Conservation (phyloP, 2,113 vertebrate species). For the Micronycteris hirsuta region DNA sequence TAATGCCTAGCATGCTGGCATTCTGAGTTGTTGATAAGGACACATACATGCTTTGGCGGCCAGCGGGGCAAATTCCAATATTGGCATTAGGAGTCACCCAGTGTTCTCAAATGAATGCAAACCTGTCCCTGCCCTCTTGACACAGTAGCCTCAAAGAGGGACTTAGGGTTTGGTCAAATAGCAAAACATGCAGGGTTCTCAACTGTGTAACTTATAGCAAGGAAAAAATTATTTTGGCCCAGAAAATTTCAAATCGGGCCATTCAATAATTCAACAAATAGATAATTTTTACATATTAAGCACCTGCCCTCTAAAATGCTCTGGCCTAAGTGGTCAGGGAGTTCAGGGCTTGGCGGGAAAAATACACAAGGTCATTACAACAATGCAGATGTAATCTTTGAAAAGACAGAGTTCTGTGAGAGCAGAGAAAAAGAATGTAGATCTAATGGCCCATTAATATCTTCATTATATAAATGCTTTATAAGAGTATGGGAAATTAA, state of each 20-base stretch:
- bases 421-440: background rate
- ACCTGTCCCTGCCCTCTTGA: background rate
- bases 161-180: background rate
- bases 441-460: background rate
- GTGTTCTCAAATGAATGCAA: background rate
- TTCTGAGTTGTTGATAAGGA: background rate
- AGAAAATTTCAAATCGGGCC: background rate
- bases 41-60: background rate
- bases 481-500: background rate
- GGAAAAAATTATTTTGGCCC: background rate
- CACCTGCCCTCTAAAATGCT: background rate
- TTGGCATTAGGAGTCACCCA: background rate
- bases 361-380: fast-evolving
- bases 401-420: background rate
- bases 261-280: background rate
- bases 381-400: background rate
- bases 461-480: background rate
- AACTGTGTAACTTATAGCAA: background rate
- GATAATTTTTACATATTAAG: background rate
- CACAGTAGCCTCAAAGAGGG: background rate
- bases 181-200: background rate
- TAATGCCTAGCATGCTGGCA: background rate
- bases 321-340: background rate
- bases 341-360: background rate
- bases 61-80: background rate